Evolutionary conservation across 2,797 vertebrate species (phyloP), one percentile per base, ranked within the genome.

Genomic region (Stomatorhinus walkeri): DNA sequence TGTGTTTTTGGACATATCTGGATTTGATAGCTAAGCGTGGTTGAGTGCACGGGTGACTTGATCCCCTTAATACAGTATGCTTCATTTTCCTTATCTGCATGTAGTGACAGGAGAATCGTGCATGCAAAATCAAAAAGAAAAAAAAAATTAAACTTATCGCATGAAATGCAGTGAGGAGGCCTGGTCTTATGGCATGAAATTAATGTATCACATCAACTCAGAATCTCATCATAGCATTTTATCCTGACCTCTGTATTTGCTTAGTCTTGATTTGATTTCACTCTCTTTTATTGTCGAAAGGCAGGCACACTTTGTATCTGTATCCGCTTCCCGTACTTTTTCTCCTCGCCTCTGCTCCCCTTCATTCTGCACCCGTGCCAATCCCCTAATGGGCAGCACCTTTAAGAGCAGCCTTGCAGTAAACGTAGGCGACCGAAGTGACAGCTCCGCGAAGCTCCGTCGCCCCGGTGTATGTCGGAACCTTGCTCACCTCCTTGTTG

Each of bases 311-410:
- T 72, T 72, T 36, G 4, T 3, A 16, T 8, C 40, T 81, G 76
- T 46, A n/a, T 46, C 76, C 46, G 76, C 6, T 3, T 43, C 19
- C 40, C 9, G n/a, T 56, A 28, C 19, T n/a, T 54, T 46, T 28
- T 19, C 56, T 87, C 8, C 76, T 19, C 85, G 46, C 32, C 90
- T 64, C 79, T 54, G 90, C 88, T 2, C 1, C 64, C 81, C 90
- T 43, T 89, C 19, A 5, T 3, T 24, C 40, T 51, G 61, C 88
- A 90, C 91, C 91, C 92, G 94, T 95, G 94, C 95, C 95, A 95
- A 93, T 94, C 93, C 90, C 88, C 86, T 91, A 91, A 91, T 89
- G 16, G 81, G 90, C 93, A 89, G 91, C 93, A 91, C 91, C 93
- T 61, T 46, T 91, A 59, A 92, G 89, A 93, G 92, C 92, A 93